Evolutionary conservation across 1,140 invertebrate species (phyloP), one percentile per base, ranked within the genome.

Genomic region (Platyura marginata): DNA sequence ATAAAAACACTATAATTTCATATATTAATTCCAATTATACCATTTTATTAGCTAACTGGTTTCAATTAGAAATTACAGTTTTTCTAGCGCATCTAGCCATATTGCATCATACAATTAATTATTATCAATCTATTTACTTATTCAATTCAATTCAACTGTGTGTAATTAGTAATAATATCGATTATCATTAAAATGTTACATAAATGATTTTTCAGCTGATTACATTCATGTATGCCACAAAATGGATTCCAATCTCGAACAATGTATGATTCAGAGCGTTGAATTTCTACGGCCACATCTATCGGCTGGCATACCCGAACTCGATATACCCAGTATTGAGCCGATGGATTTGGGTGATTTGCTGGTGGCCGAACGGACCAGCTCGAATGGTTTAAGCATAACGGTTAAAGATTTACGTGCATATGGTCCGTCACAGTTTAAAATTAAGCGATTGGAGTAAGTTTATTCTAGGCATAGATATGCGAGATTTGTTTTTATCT

Each of bases 281-380:
- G 62, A 70, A 40, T 50, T 56, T 42, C 44, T 77, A 20, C 61
- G 60, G 32, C 65, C 65, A 5, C 58, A 64, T 48, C 50, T 68
- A 43, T 54, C 46, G 15, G 58, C 59, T 46, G 67, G 67, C 53
- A 63, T 72, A 19, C 66, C 71, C 2, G 69, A 75, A 29, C 66
- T 72, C 32, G 68, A 71, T 44, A 67, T 76, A 11, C 74, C 74
- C 0, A 59, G 69, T 1, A 48, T 76, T 37, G 74, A 77, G 47
- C 75, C 75, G 6, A 55, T 80, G 15, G 47, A 68, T 21, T 62
- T 78, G 19, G 66, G 69, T n/a, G 69, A 76, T 48, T 48, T 77
- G 2, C 64, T 66, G 11, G 64, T 67, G 9, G 50, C 66, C 0
- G 64, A 75, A 32, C 4, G 4, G 4, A 61, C 63, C 15, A 62